Evolutionary conservation across 2,797 vertebrate species (phyloP).

Genomic region (Tapirus indicus): DNA sequence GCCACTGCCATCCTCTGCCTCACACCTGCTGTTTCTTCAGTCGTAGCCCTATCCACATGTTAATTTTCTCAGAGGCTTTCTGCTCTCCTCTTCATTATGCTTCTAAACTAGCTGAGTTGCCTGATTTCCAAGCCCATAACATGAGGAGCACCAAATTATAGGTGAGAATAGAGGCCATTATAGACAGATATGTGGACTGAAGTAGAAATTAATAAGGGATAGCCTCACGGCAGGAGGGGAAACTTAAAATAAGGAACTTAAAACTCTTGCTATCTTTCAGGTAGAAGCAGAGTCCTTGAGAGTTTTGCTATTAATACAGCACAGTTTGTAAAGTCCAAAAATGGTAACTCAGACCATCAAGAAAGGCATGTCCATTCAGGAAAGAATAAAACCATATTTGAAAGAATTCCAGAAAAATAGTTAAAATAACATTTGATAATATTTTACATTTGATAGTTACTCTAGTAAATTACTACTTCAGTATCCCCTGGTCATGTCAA

Average conservation of each 20-base stretch:
- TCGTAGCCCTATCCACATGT: not conserved
- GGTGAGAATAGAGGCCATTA: not conserved
- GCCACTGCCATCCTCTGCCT: not conserved
- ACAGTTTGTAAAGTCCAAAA: not conserved
- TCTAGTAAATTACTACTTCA: not conserved
- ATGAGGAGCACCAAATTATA: not conserved
- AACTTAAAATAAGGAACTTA: not conserved
- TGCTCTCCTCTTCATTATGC: not conserved
- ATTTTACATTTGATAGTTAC: not conserved
- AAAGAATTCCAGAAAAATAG: slow-evolving; percentile 45
- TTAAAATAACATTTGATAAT: not conserved
- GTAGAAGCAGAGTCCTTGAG: not conserved
- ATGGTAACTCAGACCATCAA: not conserved
- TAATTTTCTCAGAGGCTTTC: not conserved
- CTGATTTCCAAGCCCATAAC: not conserved
- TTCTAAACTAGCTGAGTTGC: not conserved
- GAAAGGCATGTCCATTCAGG: not conserved
- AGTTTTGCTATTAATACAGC: not conserved
- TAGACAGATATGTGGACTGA: not conserved
- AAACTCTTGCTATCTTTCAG: not conserved
- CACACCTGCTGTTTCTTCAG: accelerated
- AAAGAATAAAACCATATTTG: not conserved
- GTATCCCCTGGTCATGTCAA: not conserved
- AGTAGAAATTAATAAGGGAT: not conserved
- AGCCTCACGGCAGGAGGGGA: not conserved